Percentiles rank a stretch among this genome's conserved stretches.
These are phyloP conservation scores for Sebastolobus alascanus DNA, from an alignment of 2,797 vertebrate genomes.

Conservation along the genomic window DNA sequence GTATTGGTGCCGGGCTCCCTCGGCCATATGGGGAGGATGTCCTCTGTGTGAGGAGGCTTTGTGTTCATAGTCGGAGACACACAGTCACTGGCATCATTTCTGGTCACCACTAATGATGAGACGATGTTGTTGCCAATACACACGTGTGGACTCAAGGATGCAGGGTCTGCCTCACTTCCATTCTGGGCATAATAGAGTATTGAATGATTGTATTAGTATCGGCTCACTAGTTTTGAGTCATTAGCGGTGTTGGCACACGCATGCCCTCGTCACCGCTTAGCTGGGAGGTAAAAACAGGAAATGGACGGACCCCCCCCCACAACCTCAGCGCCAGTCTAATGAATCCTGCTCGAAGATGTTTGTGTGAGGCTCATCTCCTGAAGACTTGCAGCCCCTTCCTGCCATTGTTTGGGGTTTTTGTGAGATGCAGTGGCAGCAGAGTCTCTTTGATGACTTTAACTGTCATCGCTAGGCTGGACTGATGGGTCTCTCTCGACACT, in stretches of 20 bases:
- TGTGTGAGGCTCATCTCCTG: slow-evolving; percentile 82
- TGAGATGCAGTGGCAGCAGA: slow-evolving; percentile 59
- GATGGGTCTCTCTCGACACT: slow-evolving; percentile 54
- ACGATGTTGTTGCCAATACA: slow-evolving; percentile 53
- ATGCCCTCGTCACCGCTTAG: slow-evolving; percentile 39
- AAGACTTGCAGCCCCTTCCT: slow-evolving; percentile 79
- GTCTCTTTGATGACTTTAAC: slow-evolving; percentile 72
- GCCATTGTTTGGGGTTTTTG: slow-evolving; percentile 78
- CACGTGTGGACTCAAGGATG: slow-evolving; percentile 44
- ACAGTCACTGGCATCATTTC: slow-evolving; percentile 66
- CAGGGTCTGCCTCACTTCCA: slow-evolving; percentile 61
- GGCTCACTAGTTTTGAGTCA: slow-evolving; percentile 60
- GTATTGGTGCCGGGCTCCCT: slow-evolving; percentile 75
- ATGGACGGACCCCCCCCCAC: slow-evolving; percentile 54
- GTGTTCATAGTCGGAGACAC: slow-evolving; percentile 66
- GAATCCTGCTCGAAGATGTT: slow-evolving; percentile 79
- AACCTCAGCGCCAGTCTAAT: slow-evolving; percentile 72
- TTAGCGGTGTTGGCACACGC: slow-evolving; percentile 73
- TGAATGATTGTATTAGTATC: slow-evolving; percentile 66
- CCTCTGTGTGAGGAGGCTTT: slow-evolving; percentile 76
- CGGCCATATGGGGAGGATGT: slow-evolving; percentile 82
- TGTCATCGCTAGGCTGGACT: slow-evolving; percentile 65
- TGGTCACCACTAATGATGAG: slow-evolving; percentile 67
- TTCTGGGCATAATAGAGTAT: slow-evolving; percentile 55
- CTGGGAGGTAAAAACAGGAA: slow-evolving; percentile 81